Evolutionary conservation across 2,797 vertebrate species (phyloP).

Genomic region (Dromococcyx pavoninus): DNA sequence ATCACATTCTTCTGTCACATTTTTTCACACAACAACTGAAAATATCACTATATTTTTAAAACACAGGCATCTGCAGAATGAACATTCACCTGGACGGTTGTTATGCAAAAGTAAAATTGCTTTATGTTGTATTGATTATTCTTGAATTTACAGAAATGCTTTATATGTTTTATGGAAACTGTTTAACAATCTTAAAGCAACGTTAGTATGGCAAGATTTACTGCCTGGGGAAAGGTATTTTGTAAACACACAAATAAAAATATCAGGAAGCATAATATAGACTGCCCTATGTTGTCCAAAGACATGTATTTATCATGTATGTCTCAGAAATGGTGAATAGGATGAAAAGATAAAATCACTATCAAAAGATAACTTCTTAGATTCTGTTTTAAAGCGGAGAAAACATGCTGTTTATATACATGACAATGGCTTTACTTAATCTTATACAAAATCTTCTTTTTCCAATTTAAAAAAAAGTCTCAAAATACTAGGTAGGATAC

Average conservation of each 20-base stretch:
- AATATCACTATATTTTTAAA: slow-evolving; percentile 7
- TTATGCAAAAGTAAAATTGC: background rate
- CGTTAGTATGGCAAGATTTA: background rate
- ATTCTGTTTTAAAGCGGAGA: background rate
- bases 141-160: background rate
- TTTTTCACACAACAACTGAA: background rate
- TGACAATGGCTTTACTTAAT: background rate
- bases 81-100: background rate
- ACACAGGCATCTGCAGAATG: background rate
- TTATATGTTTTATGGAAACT: slow-evolving; percentile 1
- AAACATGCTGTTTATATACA: background rate
- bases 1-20: background rate
- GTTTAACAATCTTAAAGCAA: background rate
- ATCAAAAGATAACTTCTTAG: background rate
- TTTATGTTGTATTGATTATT: background rate
- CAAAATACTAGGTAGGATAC: no score
- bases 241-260: background rate
- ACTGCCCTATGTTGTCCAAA: background rate
- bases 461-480: background rate
- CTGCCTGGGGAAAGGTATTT: background rate
- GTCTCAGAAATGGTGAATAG: background rate
- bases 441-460: background rate
- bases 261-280: background rate
- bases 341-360: background rate
- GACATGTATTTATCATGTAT: background rate